Percentiles rank a stretch among this genome's conserved stretches.
phyloP scores from a whole-genome alignment of 2,888 invertebrate species.

The Xestoiulus laeticollis region DNA sequence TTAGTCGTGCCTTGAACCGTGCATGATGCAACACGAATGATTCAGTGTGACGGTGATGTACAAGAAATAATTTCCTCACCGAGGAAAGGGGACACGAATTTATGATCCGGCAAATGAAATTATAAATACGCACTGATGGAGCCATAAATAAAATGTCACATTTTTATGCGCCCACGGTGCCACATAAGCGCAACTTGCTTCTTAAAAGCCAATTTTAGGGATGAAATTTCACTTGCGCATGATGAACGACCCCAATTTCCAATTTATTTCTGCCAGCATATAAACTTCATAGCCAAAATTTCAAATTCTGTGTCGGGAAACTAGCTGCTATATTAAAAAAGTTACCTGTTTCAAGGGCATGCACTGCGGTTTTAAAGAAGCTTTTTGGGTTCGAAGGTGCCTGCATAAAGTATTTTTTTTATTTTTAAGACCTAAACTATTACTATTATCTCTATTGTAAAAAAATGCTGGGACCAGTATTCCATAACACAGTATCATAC shows the following conservation, averaged over 20 bases:
- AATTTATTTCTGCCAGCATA: no score
- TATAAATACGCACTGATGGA: conserved; percentile 34
- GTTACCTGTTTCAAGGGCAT: no score
- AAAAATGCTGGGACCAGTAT: no score
- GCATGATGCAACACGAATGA: conserved; percentile 10
- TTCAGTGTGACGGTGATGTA: conserved; percentile 33
- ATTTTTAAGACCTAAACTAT: no score
- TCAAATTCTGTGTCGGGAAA: no score
- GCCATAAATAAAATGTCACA: conserved; percentile 34
- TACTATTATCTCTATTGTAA: no score
- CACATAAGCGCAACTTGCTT: neutral
- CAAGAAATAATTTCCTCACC: conserved; percentile 12
- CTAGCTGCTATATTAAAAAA: neutral
- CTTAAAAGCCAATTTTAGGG: conserved; percentile 34
- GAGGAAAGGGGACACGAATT: conserved; percentile 4
- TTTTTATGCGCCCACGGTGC: conserved; percentile 3
- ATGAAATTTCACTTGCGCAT: conserved; percentile 8
- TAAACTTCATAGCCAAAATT: neutral
- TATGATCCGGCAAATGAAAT: conserved; percentile 37
- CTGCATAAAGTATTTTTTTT: no score
- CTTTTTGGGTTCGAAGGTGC: no score
- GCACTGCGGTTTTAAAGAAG: no score
- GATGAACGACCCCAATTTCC: neutral
- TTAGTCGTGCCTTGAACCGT: neutral
- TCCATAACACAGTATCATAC: no score